A percentile compares a stretch with the other conserved stretches of the same genome.
Conservation (phyloP, 2,797 vertebrate genomes). For the Micropoecilia bifurca region DNA sequence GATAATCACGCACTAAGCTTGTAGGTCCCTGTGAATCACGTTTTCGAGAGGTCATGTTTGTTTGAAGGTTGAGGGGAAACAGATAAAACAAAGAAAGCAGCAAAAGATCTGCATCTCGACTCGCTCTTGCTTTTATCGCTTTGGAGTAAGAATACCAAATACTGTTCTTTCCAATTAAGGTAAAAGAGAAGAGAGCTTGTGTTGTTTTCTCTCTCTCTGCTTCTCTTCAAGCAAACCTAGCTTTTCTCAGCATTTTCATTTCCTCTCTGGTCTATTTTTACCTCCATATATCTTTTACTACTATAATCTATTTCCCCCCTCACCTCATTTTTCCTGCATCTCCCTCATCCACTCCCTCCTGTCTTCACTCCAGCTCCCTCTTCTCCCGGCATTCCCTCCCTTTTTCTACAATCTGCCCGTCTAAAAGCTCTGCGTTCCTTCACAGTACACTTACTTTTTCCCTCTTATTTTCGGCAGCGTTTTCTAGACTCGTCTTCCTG, state of each 20-base stretch:
- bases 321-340: constrained; percentile 44
- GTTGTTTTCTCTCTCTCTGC: background rate
- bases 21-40: background rate
- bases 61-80: constrained; percentile 13
- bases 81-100: constrained; percentile 26
- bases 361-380: constrained; percentile 1
- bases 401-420: constrained; percentile 5
- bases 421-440: constrained; percentile 19
- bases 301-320: constrained; percentile 51
- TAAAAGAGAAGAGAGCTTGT: constrained; percentile 25
- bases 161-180: constrained; percentile 41
- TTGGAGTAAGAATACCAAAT: constrained; percentile 41
- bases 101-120: constrained; percentile 20
- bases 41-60: constrained; percentile 9
- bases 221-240: constrained; percentile 8
- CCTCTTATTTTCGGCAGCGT: constrained; percentile 15
- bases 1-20: background rate
- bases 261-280: constrained; percentile 44
- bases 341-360: constrained; percentile 11
- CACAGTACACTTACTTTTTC: background rate
- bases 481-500: constrained; percentile 23
- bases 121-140: constrained; percentile 20
- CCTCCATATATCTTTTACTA: constrained; percentile 41
- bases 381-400: background rate
- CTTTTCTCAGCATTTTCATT: constrained; percentile 42